Percentiles rank a stretch among this genome's conserved stretches.
phyloP scores from a whole-genome alignment of 2,113 vertebrate species.

The Junco hyemalis region DNA sequence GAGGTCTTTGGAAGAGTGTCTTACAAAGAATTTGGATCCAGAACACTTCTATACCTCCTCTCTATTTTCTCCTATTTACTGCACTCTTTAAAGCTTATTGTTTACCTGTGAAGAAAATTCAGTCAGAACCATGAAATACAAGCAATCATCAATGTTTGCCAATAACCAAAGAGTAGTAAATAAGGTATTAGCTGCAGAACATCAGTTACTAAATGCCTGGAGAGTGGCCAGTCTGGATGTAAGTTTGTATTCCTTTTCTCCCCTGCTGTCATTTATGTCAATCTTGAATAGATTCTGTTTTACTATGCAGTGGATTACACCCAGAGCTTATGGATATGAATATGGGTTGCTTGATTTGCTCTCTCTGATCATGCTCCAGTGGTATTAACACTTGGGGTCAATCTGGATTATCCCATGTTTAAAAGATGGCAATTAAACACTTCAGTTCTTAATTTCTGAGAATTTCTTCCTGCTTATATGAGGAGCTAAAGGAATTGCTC shows the following conservation, averaged over 20 bases:
- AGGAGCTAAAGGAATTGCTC: slow-evolving; percentile 24
- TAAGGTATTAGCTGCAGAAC: slow-evolving; percentile 26
- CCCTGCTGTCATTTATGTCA: slow-evolving; percentile 52
- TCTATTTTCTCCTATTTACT: neutral
- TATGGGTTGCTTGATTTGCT: slow-evolving; percentile 55
- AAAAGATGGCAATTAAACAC: slow-evolving; percentile 59
- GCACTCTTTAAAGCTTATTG: neutral
- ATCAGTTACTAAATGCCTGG: slow-evolving; percentile 18
- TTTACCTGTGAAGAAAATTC: slow-evolving; percentile 38
- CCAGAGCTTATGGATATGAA: slow-evolving; percentile 57
- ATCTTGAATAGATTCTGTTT: slow-evolving; percentile 53
- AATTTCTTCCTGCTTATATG: slow-evolving; percentile 25
- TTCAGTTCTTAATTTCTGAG: slow-evolving; percentile 26
- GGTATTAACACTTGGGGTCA: slow-evolving; percentile 64
- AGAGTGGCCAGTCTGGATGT: slow-evolving; percentile 27
- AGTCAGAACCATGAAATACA: neutral
- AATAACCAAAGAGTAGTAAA: slow-evolving; percentile 25
- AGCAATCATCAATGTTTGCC: neutral
- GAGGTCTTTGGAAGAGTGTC: neutral
- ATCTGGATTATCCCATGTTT: slow-evolving; percentile 65
- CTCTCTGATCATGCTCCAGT: slow-evolving; percentile 55
- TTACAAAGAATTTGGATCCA: neutral
- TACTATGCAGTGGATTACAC: slow-evolving; percentile 55
- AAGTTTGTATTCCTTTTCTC: neutral
- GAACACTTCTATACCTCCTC: neutral